Base-by-base conservation (phyloP, 92 coral and sea anemone species). In the Plumapathes pennacea region DNA sequence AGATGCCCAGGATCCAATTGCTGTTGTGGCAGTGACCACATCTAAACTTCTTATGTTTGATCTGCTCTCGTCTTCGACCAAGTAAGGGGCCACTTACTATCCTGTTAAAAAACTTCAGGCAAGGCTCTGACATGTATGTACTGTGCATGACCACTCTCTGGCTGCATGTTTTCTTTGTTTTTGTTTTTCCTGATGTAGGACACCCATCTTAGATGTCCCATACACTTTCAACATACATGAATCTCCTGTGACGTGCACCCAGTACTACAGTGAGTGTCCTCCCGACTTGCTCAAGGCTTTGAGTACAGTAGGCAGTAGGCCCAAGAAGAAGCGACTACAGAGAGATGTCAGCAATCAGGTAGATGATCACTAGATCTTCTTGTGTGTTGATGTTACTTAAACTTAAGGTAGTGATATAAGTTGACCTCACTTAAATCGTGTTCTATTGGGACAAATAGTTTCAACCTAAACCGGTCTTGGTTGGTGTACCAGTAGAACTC, bases 211-310 rank as follows among this genome's bases (percentile, higher is more conserved):
- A 70, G 90, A 89, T 32, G 82, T 92, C 10, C 98, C 98, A 0
- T 92, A 92, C 57, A 78, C 90, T 34, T 92, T 92, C 69, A 84
- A 89, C 38, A 83, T 92, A 20, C 98, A 92, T 11, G 98, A 92
- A 19, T 67, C 98, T 25, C 94, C 89, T 15, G 96, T 92, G 37
- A 89, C 98, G 2, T 89, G 96, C 53, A 92, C 96, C 29, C 92
- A 92, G 76, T 92, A 84, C 62, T 71, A 64, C 29, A 79, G 89
- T 43, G 87, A 92, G 24, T 92, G 98, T 50, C 96, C 92, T 0
- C 72, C 77, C 10, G 96, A 84, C 31, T 71, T 89, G 25, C 58
- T 92, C 13, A 74, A 55, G 9, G 94, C 88, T 29, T 61, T 92
- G 26, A 42, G 67, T 25, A 49, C 71, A 25, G 67, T 80, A 9